Base-by-base conservation (phyloP, 2,888 invertebrate species). In the Cryptus armator region DNA sequence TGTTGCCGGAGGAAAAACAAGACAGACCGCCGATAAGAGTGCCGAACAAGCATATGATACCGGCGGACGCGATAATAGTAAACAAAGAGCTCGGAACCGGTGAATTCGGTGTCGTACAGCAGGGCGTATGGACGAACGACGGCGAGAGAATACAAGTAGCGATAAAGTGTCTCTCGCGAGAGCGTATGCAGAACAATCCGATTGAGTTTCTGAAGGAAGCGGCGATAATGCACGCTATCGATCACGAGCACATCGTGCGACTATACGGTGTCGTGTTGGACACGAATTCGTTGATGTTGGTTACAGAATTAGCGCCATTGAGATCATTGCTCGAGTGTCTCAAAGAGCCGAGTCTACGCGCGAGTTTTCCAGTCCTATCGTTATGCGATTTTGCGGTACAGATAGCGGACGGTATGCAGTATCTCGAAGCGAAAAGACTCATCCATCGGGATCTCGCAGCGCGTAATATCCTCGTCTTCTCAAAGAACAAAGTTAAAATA, bases 381-480 rank as follows among this genome's bases (percentile, higher is more conserved):
- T 95, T 99, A 43, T 99, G 99, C 94, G 98, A 98, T 94, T 99
- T 99, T 94, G 98, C 99, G 51, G 96, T 97, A 92, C 99, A 99
- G 94, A 98, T 99, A 75, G 98, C 98, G 94, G 98, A 98, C 94
- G 99, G 99, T 74, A 99, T 99, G 99, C 97, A 97, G 93, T 99
- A 99, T 94, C 95, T 99, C 89, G 99, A 99, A 94, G 97, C 97
- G 86, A 99, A 99, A 94, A 96, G 99, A 93, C 96, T 99, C 91
- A 99, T 99, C 92, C 99, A 99, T 94, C 96, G 99, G 90, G 99
- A 99, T 94, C 95, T 99, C 91, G 99, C 99, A 2, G 99, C 99
- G 44, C 95, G 99, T 89, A 99, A 99, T 94, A 99, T 99, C 90
- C 96, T 99, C 89, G 99, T 99, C 0, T 99, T 99, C 94, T 97